Evolutionary conservation across 2,888 invertebrate genomes (phyloP).

Genomic region (Pardosa pseudoannulata): DNA sequence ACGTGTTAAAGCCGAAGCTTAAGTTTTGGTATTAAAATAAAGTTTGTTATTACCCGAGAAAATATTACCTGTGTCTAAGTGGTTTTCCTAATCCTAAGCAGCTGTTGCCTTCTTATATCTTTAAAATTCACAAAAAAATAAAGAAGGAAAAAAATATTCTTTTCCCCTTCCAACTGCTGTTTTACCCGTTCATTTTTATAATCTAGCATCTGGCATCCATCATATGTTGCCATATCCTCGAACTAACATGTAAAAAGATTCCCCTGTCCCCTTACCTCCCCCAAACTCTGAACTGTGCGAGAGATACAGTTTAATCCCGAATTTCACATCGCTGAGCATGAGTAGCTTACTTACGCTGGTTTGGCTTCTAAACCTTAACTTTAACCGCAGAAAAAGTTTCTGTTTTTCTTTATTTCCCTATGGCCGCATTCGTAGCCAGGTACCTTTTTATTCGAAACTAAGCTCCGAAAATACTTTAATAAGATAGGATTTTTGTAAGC

Average conservation of each 20-base stretch:
- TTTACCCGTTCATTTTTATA: not conserved
- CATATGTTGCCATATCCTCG: not conserved
- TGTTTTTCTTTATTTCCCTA: not conserved
- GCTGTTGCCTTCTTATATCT: not conserved
- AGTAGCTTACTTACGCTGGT: not conserved
- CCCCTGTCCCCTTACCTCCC: not conserved
- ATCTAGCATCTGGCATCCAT: slow-evolving; percentile 3
- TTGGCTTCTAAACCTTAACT: not conserved
- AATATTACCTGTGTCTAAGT: not conserved
- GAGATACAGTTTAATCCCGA: not conserved
- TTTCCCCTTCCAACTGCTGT: not conserved
- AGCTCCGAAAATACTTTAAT: not conserved
- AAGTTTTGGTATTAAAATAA: not conserved
- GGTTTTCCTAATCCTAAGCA: not conserved
- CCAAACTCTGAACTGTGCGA: not conserved
- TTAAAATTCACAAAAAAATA: not conserved
- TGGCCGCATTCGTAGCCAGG: not conserved
- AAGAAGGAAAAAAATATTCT: no score
- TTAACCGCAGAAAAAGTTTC: slow-evolving; percentile 1
- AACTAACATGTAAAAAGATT: slow-evolving; percentile 1
- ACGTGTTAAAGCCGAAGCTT: not conserved
- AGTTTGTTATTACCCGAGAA: not conserved
- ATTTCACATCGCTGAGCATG: not conserved
- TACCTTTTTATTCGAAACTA: not conserved
- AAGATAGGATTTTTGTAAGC: not conserved